Conservation (phyloP, 2,797 vertebrate genomes). For the Megaceryle alcyon region DNA sequence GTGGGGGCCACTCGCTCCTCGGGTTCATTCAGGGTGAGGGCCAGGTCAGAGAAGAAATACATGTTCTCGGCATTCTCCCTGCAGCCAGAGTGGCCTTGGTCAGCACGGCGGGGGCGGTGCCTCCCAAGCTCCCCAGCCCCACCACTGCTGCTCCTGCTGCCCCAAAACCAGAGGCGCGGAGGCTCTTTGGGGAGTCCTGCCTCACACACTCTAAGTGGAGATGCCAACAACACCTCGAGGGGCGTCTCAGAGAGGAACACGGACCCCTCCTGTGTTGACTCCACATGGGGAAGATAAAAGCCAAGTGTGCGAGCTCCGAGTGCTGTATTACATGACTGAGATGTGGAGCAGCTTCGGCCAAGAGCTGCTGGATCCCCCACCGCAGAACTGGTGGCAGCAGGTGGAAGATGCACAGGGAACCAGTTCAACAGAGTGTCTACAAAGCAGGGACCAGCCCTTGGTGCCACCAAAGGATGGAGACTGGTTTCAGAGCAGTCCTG, state of each 20-base stretch:
- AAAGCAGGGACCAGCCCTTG: fast-evolving
- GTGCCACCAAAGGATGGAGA: neutral
- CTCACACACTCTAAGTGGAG: neutral
- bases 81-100: fast-evolving
- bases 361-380: neutral
- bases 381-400: neutral
- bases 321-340: fast-evolving
- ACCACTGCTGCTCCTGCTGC: too few species aligned
- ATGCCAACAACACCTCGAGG: fast-evolving
- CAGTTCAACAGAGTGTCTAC: neutral
- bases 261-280: neutral
- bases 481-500: neutral
- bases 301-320: fast-evolving
- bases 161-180: neutral
- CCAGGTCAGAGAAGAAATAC: constrained; percentile 84
- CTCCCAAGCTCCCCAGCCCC: neutral
- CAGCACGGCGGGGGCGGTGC: fast-evolving
- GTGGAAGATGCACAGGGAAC: fast-evolving
- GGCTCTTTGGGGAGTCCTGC: too few species aligned
- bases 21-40: constrained; percentile 80
- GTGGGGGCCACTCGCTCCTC: constrained; percentile 80
- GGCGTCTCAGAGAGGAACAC: neutral
- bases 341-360: neutral
- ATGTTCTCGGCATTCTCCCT: constrained; percentile 84
- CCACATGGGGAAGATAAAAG: neutral